Evolutionary conservation across 2,113 vertebrate genomes (phyloP), one percentile per base, ranked within the genome.

Genomic region (Silurus asotus): DNA sequence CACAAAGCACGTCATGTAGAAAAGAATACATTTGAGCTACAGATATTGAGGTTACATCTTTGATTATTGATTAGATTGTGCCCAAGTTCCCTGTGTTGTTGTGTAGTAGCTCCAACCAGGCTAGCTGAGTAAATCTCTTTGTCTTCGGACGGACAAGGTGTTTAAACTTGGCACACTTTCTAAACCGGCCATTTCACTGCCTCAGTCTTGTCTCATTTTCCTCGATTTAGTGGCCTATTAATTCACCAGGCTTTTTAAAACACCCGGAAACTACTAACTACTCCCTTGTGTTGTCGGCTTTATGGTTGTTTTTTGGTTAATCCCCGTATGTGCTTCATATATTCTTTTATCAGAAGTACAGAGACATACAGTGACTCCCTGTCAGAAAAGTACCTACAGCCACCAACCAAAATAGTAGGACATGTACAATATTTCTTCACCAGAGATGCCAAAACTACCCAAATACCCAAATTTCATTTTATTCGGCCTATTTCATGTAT

Each of bases 81-180:
- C 59, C n/a, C 25, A 55, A 77, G 55, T 53, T 45, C 49, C 6
- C 8, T 56, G 83, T 67, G 69, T 61, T 70, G 25, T 25, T 23
- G 70, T 55, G 9, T 13, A 5, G 75, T n/a, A 84, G 74, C 49
- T 45, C 37, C 48, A 75, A 55, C 49, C 20, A 83, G 58, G 23
- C 75, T 81, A 70, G 64, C 45, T 62, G 25, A 64, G 19, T 87
- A 55, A 72, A 82, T 64, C 62, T 82, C 83, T 89, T 87, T 89
- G 88, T 88, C 70, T 74, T 20, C 75, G 51, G 82, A 82, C 25
- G 1, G 74, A 76, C 49, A 69, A 45, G 48, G 59, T 76, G 77
- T 81, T 75, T 77, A 67, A 87, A 86, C 81, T 56, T 86, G 79
- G 78, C 86, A 49, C 67, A 25, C 8, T 84, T 74, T 84, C 53